Percentiles rank a stretch among this genome's conserved stretches.
These are phyloP conservation scores for Cephus pygmeus DNA, from an alignment of 2,888 invertebrate genomes.

Conservation along the genomic window DNA sequence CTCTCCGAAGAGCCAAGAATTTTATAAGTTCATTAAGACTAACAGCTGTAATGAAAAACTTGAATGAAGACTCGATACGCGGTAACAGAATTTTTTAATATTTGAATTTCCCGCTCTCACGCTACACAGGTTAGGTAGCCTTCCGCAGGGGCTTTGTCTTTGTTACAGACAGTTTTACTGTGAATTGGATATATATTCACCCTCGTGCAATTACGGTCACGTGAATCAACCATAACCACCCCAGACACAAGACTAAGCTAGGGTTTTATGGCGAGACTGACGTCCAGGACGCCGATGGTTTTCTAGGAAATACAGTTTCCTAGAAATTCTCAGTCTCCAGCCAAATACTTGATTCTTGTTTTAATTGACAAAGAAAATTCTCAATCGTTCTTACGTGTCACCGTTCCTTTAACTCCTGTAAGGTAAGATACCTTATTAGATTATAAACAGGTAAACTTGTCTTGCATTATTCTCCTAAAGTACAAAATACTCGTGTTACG, in stretches of 20 bases:
- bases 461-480: not conserved
- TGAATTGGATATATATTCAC: not conserved
- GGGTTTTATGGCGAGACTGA: not conserved
- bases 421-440: not conserved
- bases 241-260: not conserved
- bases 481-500: not conserved
- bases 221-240: not conserved
- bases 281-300: not conserved
- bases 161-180: not conserved
- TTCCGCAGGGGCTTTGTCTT: not conserved
- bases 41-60: not conserved
- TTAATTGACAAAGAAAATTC: not conserved
- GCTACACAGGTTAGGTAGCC: not conserved
- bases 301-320: not conserved
- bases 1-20: not conserved
- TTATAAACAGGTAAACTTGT: not conserved
- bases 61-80: not conserved
- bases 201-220: not conserved
- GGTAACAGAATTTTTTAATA: not conserved
- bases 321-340: not conserved
- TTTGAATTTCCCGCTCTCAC: not conserved
- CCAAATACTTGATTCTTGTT: not conserved
- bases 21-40: not conserved
- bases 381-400: not conserved
- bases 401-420: not conserved